Conservation (phyloP, 2,113 vertebrate genomes). For the Rana temporaria region DNA sequence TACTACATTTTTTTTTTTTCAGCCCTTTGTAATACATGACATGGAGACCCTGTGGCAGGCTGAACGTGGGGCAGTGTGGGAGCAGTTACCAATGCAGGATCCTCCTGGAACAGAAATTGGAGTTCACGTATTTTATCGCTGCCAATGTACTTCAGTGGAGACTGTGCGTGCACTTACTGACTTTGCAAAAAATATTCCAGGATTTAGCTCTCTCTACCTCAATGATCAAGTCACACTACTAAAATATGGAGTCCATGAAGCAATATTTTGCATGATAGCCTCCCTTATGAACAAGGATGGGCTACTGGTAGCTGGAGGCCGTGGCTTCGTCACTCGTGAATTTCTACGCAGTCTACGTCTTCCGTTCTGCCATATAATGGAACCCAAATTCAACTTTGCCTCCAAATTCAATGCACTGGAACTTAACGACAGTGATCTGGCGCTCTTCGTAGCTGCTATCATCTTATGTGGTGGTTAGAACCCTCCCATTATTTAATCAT, state of each 20-base stretch:
- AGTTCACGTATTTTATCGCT: conserved; percentile 97
- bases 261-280: conserved; percentile 97
- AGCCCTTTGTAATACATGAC: conserved; percentile 97
- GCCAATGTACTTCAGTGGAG: conserved; percentile 96
- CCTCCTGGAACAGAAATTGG: conserved; percentile 93
- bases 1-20: conserved; percentile 54
- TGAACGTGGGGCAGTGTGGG: conserved; percentile 94
- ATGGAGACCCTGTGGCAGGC: conserved; percentile 95
- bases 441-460: conserved; percentile 97
- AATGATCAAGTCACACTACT: conserved; percentile 97
- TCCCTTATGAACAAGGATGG: conserved; percentile 99
- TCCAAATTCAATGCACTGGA: conserved; percentile 97
- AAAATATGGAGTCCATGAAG: conserved; percentile 96
- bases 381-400: conserved; percentile 98
- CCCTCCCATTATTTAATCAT: background rate
- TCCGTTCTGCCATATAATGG: conserved; percentile 95
- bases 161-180: conserved; percentile 95
- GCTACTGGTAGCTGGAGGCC: conserved; percentile 92
- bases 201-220: conserved; percentile 90
- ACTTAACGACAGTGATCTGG: conserved; percentile 95
- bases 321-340: conserved; percentile 95
- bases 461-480: conserved; percentile 95
- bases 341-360: conserved; percentile 95
- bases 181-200: conserved; percentile 97
- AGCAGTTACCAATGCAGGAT: conserved; percentile 86